A percentile compares a stretch with the other conserved stretches of the same genome.
Conservation (phyloP, 2,113 vertebrate genomes). For the Anoplopoma fimbria region DNA sequence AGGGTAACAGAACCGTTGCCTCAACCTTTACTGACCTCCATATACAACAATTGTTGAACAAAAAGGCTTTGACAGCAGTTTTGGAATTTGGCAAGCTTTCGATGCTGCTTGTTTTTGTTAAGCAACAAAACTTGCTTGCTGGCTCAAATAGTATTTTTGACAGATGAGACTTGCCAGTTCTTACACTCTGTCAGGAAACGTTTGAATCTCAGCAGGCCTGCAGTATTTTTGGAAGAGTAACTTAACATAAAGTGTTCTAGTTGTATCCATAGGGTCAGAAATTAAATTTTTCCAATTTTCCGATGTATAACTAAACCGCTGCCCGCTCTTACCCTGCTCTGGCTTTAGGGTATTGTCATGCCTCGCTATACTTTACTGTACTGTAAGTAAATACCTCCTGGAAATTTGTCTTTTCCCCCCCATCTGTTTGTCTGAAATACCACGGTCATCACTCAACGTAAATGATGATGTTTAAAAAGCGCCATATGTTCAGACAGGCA, state of each 20-base stretch:
- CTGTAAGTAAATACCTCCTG: conserved; percentile 78
- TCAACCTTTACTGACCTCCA: conserved; percentile 20
- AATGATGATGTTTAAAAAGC: conserved; percentile 70
- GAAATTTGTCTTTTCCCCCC: conserved; percentile 60
- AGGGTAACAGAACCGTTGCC: not conserved
- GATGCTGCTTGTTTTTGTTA: conserved; percentile 17
- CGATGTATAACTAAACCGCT: conserved; percentile 2
- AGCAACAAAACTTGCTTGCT: conserved; percentile 5
- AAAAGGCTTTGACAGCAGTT: conserved; percentile 9
- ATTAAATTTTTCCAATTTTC: conserved; percentile 28
- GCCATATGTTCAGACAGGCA: conserved; percentile 62
- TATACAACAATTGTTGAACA: not conserved
- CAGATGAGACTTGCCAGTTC: conserved; percentile 18
- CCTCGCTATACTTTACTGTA: conserved; percentile 39
- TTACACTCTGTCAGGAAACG: conserved; percentile 9
- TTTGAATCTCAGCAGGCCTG: conserved; percentile 25
- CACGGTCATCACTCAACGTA: conserved; percentile 67
- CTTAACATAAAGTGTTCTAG: not conserved
- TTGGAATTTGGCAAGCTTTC: conserved; percentile 13
- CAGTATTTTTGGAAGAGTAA: conserved; percentile 8
- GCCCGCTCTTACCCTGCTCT: not conserved
- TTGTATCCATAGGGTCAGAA: conserved; percentile 5
- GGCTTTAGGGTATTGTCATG: conserved; percentile 47
- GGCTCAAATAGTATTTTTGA: conserved; percentile 16
- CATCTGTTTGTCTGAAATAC: conserved; percentile 69